Conservation (phyloP, 2,113 vertebrate genomes). For the Microtus montanus region DNA sequence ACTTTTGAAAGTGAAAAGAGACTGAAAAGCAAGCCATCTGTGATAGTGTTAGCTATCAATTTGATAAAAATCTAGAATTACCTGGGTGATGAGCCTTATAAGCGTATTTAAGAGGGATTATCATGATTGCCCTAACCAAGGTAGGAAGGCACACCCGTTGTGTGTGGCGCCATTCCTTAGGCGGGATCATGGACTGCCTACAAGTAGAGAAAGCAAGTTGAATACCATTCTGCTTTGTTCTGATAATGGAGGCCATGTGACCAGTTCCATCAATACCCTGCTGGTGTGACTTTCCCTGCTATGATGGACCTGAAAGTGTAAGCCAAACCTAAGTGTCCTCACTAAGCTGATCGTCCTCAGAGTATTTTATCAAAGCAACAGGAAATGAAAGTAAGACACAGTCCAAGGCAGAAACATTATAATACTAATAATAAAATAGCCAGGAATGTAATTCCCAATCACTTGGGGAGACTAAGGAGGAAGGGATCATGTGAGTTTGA, state of each 20-base stretch:
- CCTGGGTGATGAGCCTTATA: neutral
- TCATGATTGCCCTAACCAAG: neutral
- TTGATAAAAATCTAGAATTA: neutral
- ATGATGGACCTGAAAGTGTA: too few species aligned
- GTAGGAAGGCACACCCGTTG: too few species aligned
- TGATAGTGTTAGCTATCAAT: neutral
- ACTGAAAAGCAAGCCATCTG: neutral
- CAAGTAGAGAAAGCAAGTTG: neutral
- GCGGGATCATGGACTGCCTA: neutral
- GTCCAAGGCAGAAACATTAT: neutral
- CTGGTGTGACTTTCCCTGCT: too few species aligned
- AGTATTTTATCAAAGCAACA: neutral
- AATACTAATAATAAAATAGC: neutral
- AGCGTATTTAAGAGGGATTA: neutral
- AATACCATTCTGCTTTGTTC: too few species aligned
- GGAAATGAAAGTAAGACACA: neutral
- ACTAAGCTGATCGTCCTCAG: neutral
- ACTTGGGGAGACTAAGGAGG: neutral
- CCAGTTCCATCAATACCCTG: neutral
- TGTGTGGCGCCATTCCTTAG: neutral
- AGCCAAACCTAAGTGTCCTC: neutral
- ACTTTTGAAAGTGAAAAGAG: constrained; percentile 27
- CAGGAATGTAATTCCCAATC: neutral
- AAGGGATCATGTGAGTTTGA: neutral
- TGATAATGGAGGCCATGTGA: neutral